A percentile compares a stretch with the other conserved stretches of the same genome.
Conservation (phyloP, 2,797 vertebrate species). For the Crocodylus rhombifer region DNA sequence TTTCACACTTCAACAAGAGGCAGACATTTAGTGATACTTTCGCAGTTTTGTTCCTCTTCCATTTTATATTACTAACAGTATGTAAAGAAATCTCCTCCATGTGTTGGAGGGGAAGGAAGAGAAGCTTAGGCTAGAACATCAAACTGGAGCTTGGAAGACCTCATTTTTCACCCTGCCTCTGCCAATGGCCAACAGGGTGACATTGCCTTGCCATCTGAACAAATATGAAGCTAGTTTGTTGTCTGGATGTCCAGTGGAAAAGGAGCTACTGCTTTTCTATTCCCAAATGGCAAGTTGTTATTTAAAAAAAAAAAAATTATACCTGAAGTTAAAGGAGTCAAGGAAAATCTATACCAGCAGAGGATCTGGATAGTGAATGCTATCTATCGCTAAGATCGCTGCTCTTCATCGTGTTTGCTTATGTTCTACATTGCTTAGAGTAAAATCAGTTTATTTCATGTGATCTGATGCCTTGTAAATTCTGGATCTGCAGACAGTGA, state of each 20-base stretch:
- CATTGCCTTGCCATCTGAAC: background rate
- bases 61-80: fast-evolving
- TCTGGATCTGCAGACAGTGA: background rate
- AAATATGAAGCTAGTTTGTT: background rate
- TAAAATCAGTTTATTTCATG: background rate
- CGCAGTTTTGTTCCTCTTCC: background rate
- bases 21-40: background rate
- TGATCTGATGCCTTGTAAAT: background rate
- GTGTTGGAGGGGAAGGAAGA: fast-evolving
- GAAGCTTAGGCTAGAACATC: background rate
- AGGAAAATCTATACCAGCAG: background rate
- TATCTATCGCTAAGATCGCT: background rate
- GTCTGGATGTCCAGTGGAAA: background rate
- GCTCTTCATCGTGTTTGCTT: background rate
- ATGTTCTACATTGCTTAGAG: background rate
- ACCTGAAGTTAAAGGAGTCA: background rate
- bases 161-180: background rate
- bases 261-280: background rate
- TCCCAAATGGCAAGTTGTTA: background rate
- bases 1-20: background rate
- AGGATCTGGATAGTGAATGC: background rate
- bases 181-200: background rate
- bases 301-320: background rate
- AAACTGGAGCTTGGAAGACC: background rate
- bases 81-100: background rate